phyloP scores from a whole-genome alignment of 2,113 vertebrate genomes.

The Equus quagga region DNA sequence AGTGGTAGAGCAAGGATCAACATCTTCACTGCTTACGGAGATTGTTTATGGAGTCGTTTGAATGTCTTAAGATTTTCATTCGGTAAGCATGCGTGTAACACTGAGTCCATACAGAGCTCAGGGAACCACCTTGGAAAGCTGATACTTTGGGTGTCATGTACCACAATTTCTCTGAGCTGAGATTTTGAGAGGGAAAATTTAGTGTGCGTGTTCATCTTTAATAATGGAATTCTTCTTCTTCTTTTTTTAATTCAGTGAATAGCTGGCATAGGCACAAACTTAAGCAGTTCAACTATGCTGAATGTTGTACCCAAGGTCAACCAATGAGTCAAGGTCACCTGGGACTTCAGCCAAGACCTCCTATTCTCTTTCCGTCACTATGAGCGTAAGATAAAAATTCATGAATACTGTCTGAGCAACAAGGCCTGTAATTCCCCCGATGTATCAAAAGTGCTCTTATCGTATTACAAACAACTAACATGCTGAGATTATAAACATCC shows the following conservation, averaged over 20 bases:
- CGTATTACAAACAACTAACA: constrained; percentile 84
- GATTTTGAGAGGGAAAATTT: neutral
- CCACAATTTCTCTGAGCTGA: neutral
- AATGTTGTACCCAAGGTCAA: constrained; percentile 63
- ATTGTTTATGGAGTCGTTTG: neutral
- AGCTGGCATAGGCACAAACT: constrained; percentile 56
- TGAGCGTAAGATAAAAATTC: constrained; percentile 60
- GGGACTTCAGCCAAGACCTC: constrained; percentile 67
- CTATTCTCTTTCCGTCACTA: constrained; percentile 63
- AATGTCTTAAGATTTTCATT: neutral
- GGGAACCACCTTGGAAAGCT: neutral
- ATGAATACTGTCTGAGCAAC: constrained; percentile 71
- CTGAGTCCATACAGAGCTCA: neutral
- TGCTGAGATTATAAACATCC: constrained; percentile 84
- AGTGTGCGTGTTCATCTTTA: neutral
- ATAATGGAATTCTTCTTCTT: neutral
- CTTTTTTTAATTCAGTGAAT: neutral
- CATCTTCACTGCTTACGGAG: neutral
- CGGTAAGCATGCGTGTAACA: neutral
- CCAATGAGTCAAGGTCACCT: constrained; percentile 59
- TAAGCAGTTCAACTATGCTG: constrained; percentile 40
- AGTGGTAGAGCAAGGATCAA: rapidly evolving
- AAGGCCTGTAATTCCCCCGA: constrained; percentile 58
- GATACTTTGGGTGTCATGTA: neutral
- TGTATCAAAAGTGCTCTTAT: constrained; percentile 85